A percentile compares a stretch with the other conserved stretches of the same genome.
Evolutionary conservation across 53 echinoderm and acorn worm species (phyloP).

Genomic region (Pentamera pediparva): DNA sequence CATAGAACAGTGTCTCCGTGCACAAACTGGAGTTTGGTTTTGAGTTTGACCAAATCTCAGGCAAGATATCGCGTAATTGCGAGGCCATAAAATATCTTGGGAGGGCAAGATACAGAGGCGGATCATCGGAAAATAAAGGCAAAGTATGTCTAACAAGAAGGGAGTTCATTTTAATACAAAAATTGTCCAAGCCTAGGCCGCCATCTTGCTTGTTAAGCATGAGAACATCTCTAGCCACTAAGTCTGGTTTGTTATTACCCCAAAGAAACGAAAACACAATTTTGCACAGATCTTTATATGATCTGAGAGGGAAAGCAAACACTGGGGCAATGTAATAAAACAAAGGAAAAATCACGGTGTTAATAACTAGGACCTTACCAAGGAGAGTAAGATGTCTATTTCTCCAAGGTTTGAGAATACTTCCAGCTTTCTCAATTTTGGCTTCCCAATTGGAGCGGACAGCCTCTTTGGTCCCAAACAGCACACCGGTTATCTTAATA

Average conservation of each 20-base stretch:
- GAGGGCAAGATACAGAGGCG: neutral
- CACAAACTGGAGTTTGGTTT: neutral
- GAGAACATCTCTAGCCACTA: neutral
- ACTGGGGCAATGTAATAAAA: slow-evolving; percentile 14
- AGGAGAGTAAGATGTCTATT: neutral
- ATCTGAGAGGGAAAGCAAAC: neutral
- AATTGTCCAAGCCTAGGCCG: neutral
- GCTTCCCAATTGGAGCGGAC: neutral
- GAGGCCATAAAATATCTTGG: neutral
- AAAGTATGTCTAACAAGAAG: neutral
- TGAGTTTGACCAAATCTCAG: too few relatives aligned
- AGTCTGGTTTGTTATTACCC: neutral
- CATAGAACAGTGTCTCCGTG: neutral
- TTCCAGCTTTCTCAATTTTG: neutral
- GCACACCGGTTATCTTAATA: neutral
- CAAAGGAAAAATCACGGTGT: neutral
- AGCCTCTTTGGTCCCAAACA: neutral
- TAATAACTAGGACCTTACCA: neutral
- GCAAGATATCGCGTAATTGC: too few relatives aligned
- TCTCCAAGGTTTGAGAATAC: neutral
- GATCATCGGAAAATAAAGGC: neutral
- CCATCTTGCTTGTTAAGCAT: neutral
- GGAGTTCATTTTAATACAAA: neutral
- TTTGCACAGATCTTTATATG: neutral
- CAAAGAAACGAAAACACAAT: neutral